phyloP scores from a whole-genome alignment of 2,888 invertebrate species.

The Drosophila glabriapex region DNA sequence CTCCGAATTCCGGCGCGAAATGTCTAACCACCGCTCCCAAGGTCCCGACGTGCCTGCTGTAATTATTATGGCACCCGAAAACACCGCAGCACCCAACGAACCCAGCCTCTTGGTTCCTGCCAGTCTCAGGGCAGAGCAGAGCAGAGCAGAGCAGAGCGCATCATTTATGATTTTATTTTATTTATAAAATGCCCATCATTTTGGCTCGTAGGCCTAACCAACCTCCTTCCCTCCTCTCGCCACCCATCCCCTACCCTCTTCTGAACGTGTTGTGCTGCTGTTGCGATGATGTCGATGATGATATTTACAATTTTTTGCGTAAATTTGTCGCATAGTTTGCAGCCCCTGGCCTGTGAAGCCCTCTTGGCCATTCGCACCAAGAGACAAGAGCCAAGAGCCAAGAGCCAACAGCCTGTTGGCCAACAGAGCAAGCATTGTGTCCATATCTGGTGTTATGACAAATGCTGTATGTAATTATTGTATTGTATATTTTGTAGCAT shows the following conservation, averaged over 20 bases:
- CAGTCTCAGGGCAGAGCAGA: background rate
- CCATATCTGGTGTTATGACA: constrained; percentile 82
- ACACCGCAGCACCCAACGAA: constrained; percentile 11
- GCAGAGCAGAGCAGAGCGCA: constrained; percentile 29
- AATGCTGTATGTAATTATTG: constrained; percentile 82
- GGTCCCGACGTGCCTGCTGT: constrained; percentile 47
- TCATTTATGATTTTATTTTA: constrained; percentile 81
- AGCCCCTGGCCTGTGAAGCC: constrained; percentile 23
- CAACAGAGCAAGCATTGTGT: constrained; percentile 45
- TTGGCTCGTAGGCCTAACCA: constrained; percentile 32
- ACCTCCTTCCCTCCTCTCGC: background rate
- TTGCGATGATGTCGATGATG: constrained; percentile 66
- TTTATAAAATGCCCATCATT: constrained; percentile 76
- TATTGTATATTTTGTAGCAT: constrained; percentile 67
- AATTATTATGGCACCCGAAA: constrained; percentile 74
- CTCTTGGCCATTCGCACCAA: constrained; percentile 69
- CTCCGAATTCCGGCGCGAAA: constrained; percentile 84
- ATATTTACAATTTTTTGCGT: constrained; percentile 77
- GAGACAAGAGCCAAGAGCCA: constrained; percentile 36
- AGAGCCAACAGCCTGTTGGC: constrained; percentile 33
- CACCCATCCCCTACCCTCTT: background rate
- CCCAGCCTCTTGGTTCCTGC: constrained; percentile 10
- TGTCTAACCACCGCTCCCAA: constrained; percentile 60
- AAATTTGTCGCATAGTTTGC: constrained; percentile 73
- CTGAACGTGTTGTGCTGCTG: constrained; percentile 13